A percentile compares a stretch with the other conserved stretches of the same genome.
Conservation (phyloP, 2,888 invertebrate genomes). For the Andrena trimmerana region DNA sequence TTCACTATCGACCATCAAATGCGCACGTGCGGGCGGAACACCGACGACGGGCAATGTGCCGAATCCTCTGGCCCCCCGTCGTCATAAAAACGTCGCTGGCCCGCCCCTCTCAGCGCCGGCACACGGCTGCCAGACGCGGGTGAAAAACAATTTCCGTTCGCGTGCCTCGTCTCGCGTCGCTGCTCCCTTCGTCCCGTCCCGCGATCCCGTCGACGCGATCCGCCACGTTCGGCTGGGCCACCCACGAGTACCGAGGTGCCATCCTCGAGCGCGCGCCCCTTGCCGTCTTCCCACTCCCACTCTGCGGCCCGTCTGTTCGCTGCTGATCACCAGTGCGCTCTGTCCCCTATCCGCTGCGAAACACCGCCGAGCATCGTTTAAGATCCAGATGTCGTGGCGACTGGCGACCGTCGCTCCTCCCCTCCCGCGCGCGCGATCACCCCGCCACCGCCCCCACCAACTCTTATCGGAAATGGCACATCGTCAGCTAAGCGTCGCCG, state of each 20-base stretch:
- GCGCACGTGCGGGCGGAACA: slow-evolving; percentile 56
- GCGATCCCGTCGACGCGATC: slow-evolving; percentile 40
- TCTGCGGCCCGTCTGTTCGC: background rate
- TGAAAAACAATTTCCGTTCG: slow-evolving; percentile 27
- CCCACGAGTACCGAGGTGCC: slow-evolving; percentile 63
- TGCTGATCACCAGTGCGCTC: slow-evolving; percentile 41
- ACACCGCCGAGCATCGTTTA: slow-evolving; percentile 30
- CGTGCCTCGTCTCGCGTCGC: slow-evolving; percentile 22
- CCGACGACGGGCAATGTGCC: slow-evolving; percentile 57
- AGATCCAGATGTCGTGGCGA: slow-evolving; percentile 37
- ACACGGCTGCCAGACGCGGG: slow-evolving; percentile 21
- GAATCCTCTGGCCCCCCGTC: slow-evolving; percentile 43
- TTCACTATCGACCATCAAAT: slow-evolving; percentile 57
- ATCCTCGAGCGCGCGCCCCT: slow-evolving; percentile 46
- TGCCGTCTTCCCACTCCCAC: background rate
- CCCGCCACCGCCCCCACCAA: background rate
- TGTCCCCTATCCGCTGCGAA: background rate
- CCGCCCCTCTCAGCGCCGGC: slow-evolving; percentile 23
- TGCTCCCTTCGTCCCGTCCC: slow-evolving; percentile 40
- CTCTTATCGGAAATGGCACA: slow-evolving; percentile 33
- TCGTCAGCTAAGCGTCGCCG: slow-evolving; percentile 50
- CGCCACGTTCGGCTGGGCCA: slow-evolving; percentile 45
- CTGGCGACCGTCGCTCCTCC: slow-evolving; percentile 5
- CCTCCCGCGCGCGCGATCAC: background rate
- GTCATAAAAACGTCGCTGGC: slow-evolving; percentile 19